These are phyloP conservation scores for Calosoma granatense DNA, from an alignment of 1,140 invertebrate species.

Conservation along the genomic window DNA sequence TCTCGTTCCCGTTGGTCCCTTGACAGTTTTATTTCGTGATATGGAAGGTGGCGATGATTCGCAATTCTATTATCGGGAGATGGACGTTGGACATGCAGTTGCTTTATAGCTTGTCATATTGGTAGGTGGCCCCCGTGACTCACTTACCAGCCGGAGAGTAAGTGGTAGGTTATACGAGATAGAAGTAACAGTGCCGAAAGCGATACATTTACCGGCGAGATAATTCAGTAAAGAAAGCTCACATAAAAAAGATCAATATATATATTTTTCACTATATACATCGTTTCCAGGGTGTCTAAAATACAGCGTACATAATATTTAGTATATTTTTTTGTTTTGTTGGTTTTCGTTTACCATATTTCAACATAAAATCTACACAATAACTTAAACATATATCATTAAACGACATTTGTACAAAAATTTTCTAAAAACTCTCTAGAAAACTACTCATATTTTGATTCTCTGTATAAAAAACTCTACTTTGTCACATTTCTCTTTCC, in stretches of 20 bases:
- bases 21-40: background rate
- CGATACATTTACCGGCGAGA: background rate
- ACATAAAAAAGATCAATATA: conserved; percentile 9
- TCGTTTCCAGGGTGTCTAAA: background rate
- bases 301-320: conserved; percentile 4
- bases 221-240: background rate
- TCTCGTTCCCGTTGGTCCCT: too few relatives aligned
- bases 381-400: conserved; percentile 4
- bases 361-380: conserved; percentile 5
- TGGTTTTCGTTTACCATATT: background rate
- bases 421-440: conserved; percentile 4
- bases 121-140: background rate
- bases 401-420: conserved; percentile 8
- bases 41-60: background rate
- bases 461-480: conserved; percentile 7
- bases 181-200: too few relatives aligned
- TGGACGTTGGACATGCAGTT: background rate
- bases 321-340: background rate
- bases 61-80: background rate
- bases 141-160: background rate
- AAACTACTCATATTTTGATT: conserved; percentile 7
- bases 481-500: conserved; percentile 3
- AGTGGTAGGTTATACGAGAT: too few relatives aligned
- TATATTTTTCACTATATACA: conserved; percentile 8
- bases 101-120: background rate